Evolutionary conservation across 2,797 vertebrate genomes (phyloP), one percentile per base, ranked within the genome.

Genomic region (Cebuella pygmaea): DNA sequence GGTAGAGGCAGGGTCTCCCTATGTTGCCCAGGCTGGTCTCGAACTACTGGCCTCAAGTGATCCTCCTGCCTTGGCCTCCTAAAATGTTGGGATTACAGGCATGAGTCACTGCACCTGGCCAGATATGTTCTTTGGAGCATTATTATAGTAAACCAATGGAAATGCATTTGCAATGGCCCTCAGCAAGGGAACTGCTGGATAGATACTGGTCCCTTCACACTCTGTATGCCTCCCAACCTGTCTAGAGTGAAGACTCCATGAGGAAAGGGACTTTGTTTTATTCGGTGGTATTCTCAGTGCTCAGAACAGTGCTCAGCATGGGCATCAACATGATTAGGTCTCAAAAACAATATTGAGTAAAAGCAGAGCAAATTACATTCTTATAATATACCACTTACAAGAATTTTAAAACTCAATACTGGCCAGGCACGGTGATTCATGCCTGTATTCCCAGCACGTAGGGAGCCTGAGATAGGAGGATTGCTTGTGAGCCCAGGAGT

Each of bases 201-300:
- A 24, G 57, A 82, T 2, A 0, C 11, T 57, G 75, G 36, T 48
- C 39, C 46, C 3, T 76, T 50, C n/a, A 41, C 14, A 19, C 30
- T 48, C 17, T 44, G 1, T 15, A 6, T 14, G 20, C 64, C 27
- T 57, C 46, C 52, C 14, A 17, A 0, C 15, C 46, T 22, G 27
- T 26, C 46, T 6, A 7, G 70, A 22, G 14, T 9, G 30, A 74
- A 41, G 76, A 27, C 6, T 30, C 52, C 39, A 1, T 0, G 26
- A 72, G 70, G 75, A 86, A 81, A 86, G 41, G 52, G 57, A 24
- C 9, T 64, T 79, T 30, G 20, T 67, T 52, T n/a, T 64, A 70
- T 72, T 72, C 12, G 17, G 36, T 15, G 33, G 39, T 75, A 2
- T 75, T 41, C 17, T 30, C 27, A 39, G 39, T 39, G 67, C 76